These are phyloP conservation scores for Pantherophis alleghaniensis DNA, from an alignment of 2,797 vertebrate genomes.

Conservation along the genomic window DNA sequence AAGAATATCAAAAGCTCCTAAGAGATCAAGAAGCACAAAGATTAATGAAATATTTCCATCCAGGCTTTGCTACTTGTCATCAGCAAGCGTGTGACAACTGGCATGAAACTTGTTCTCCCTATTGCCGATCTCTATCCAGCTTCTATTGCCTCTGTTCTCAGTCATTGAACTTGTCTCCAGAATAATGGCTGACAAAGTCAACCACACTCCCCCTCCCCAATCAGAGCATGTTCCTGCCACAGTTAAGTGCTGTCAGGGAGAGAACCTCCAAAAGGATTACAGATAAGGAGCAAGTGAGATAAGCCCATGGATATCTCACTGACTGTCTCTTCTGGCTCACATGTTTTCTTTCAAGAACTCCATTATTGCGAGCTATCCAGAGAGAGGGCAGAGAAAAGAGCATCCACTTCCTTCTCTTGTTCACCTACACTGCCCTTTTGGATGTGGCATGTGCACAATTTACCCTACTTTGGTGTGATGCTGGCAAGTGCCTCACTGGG, in stretches of 20 bases:
- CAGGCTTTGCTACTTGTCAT: neutral
- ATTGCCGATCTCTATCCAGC: neutral
- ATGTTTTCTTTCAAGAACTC: neutral
- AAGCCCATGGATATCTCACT: neutral
- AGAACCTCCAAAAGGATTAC: neutral
- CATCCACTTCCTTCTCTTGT: neutral
- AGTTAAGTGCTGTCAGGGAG: neutral
- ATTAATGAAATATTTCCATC: neutral
- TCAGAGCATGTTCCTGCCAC: neutral
- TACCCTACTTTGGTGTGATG: neutral
- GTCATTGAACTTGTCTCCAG: neutral
- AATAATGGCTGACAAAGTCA: neutral
- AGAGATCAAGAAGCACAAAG: neutral
- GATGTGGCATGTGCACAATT: neutral
- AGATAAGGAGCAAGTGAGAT: neutral
- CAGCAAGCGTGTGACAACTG: neutral
- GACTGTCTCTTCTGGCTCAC: neutral
- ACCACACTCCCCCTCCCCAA: neutral
- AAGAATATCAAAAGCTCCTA: neutral
- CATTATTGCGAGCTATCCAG: neutral
- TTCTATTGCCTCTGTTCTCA: neutral
- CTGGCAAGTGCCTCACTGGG: neutral
- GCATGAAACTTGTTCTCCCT: neutral
- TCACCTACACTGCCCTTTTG: neutral
- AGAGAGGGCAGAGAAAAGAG: neutral